Percentiles rank a stretch among this genome's conserved stretches.
Evolutionary conservation across 2,888 invertebrate species (phyloP).

Genomic region (Eueremaeus valkanovi): DNA sequence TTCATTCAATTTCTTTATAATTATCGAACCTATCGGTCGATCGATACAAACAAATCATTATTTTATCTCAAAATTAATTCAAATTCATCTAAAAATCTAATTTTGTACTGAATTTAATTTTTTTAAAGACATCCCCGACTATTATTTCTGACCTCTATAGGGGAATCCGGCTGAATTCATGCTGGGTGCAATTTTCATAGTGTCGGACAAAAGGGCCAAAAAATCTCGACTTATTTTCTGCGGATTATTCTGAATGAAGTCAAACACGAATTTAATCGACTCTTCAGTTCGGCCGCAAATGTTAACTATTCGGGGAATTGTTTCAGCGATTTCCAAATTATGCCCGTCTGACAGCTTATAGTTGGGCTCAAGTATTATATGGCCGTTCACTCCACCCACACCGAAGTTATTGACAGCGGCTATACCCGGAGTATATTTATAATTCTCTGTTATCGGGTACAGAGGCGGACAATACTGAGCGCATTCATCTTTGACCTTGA

Average conservation of each 20-base stretch:
- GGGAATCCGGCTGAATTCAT: conserved; percentile 23
- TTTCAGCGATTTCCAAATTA: background rate
- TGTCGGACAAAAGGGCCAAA: conserved; percentile 68
- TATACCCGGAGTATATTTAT: conserved; percentile 43
- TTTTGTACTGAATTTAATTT: no score
- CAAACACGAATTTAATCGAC: conserved; percentile 65
- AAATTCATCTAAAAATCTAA: no score
- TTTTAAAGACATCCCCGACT: no score
- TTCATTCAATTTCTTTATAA: conserved; percentile 3
- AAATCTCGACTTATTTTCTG: conserved; percentile 60
- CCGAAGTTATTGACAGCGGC: conserved; percentile 59
- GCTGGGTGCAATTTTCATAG: conserved; percentile 57
- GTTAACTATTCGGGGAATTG: conserved; percentile 65
- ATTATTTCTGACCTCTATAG: conserved; percentile 60
- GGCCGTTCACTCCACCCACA: conserved; percentile 56
- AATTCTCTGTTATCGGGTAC: conserved; percentile 5
- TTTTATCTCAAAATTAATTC: no score
- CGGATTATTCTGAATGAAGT: conserved; percentile 55
- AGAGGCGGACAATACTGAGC: conserved; percentile 43
- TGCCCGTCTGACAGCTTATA: conserved; percentile 43
- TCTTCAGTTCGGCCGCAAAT: conserved; percentile 80
- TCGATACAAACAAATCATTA: no score
- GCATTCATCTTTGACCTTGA: conserved; percentile 57
- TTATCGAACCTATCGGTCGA: conserved; percentile 53
- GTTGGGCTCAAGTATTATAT: conserved; percentile 50